Conservation (phyloP, 2,113 vertebrate genomes). For the Urocitellus parryii region DNA sequence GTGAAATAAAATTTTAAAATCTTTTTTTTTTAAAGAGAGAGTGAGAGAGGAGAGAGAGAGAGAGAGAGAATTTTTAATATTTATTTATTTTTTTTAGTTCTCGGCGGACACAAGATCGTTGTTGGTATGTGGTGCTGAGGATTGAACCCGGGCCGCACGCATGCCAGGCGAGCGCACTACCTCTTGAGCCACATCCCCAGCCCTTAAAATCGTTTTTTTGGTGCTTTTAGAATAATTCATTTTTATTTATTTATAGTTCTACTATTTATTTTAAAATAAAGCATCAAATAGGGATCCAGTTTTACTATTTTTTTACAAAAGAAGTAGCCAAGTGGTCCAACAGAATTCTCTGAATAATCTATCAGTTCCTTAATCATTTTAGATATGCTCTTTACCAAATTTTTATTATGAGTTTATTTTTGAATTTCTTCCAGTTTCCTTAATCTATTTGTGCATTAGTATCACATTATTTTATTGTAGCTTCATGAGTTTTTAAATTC, state of each 20-base stretch:
- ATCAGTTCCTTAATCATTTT: neutral
- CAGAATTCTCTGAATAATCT: neutral
- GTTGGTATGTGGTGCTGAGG: too few species aligned
- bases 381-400: neutral
- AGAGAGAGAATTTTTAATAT: too few species aligned
- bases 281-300: neutral
- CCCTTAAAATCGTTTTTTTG: neutral
- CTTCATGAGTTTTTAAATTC: neutral
- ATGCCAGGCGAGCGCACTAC: too few species aligned
- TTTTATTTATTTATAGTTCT: neutral
- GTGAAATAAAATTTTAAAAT: neutral
- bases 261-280: conserved; percentile 28
- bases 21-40: too few species aligned
- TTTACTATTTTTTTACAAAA: conserved; percentile 9
- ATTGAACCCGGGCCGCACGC: too few species aligned
- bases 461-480: conserved; percentile 2
- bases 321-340: neutral
- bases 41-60: too few species aligned
- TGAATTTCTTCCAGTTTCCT: neutral
- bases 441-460: neutral
- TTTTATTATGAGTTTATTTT: neutral
- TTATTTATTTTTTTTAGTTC: too few species aligned
- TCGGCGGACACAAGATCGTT: too few species aligned
- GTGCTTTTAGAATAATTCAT: neutral
- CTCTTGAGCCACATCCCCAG: too few species aligned